Conservation (phyloP, 1,140 invertebrate species). For the Polypedilum vanderplanki region DNA sequence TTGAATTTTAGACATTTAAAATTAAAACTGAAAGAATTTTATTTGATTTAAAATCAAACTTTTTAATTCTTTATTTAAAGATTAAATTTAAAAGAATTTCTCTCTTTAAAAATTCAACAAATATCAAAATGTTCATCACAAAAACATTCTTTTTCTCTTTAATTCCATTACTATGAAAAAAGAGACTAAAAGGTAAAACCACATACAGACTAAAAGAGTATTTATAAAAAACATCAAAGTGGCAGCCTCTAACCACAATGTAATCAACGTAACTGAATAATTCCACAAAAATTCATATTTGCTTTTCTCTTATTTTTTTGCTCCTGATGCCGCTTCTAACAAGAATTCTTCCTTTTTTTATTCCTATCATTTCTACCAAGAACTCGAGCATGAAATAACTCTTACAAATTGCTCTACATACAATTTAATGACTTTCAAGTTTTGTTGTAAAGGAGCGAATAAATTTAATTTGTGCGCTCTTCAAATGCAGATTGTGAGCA, state of each 20-base stretch:
- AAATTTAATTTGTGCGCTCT: too few species aligned
- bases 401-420: background rate
- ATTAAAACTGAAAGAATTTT: too few species aligned
- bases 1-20: too few species aligned
- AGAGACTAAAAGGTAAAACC: background rate
- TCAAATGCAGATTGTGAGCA: too few species aligned
- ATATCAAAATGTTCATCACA: too few species aligned
- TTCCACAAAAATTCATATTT: background rate
- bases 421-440: background rate
- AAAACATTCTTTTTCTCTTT: too few species aligned
- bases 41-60: too few species aligned
- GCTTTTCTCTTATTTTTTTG: background rate
- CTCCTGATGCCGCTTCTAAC: background rate
- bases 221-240: background rate
- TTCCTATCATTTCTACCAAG: background rate
- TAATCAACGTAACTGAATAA: slow-evolving; percentile 13
- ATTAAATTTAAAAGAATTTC: too few species aligned
- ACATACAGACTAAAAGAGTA: background rate
- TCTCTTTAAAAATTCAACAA: too few species aligned
- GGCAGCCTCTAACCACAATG: background rate
- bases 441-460: background rate
- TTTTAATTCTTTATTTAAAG: too few species aligned
- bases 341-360: background rate
- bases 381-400: background rate
- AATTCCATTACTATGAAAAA: background rate